Conservation (phyloP, 2,797 vertebrate genomes). For the Periophthalmus magnuspinnatus region DNA sequence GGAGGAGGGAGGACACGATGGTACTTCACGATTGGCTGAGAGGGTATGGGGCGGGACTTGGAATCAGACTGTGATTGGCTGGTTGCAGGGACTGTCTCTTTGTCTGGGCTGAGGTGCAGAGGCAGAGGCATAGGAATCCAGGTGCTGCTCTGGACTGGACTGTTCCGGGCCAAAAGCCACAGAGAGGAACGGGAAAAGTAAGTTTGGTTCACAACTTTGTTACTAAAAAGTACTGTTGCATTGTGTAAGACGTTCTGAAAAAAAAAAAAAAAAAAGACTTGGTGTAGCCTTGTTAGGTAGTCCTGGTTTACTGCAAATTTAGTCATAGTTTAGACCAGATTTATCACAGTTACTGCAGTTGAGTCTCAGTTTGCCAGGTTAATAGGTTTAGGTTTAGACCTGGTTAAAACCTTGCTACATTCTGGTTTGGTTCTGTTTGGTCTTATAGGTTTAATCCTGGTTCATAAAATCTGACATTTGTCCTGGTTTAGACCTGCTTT, state of each 20-base stretch:
- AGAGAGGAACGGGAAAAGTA: neutral
- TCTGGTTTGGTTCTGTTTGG: neutral
- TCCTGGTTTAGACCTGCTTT: neutral
- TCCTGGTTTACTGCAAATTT: neutral
- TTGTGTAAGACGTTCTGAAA: too few relatives aligned
- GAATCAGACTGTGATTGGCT: constrained; percentile 2
- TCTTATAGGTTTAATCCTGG: neutral
- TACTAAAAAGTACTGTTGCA: neutral
- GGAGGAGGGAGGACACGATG: neutral
- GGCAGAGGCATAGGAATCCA: neutral
- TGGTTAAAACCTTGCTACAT: neutral
- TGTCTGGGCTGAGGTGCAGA: constrained; percentile 9
- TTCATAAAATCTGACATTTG: neutral
- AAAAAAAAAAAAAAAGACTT: neutral
- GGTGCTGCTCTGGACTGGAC: neutral
- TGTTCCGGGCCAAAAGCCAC: neutral
- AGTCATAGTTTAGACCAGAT: neutral
- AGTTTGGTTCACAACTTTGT: neutral
- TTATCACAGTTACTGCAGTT: too few relatives aligned
- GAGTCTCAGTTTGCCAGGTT: neutral
- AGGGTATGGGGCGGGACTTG: neutral
- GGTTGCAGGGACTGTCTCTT: neutral
- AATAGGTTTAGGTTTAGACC: neutral
- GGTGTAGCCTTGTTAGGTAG: neutral
- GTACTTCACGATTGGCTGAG: neutral